Conservation (phyloP, 2,797 vertebrate species). For the Acipenser ruthenus region DNA sequence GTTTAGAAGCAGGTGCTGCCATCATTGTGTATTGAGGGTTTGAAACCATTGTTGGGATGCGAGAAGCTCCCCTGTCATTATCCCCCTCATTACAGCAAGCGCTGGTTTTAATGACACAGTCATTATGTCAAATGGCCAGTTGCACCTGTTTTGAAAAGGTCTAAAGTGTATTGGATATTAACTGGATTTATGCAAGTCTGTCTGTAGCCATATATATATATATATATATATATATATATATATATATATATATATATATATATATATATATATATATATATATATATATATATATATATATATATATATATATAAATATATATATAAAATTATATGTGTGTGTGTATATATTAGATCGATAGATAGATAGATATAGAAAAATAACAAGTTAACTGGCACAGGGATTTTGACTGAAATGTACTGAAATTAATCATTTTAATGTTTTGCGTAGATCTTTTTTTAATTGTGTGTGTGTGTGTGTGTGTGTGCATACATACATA, state of each 20-base stretch:
- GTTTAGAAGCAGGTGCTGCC: slow-evolving; percentile 2
- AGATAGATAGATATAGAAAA: background rate
- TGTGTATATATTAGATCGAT: too few species aligned
- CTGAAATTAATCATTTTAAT: too few species aligned
- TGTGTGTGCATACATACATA: too few species aligned
- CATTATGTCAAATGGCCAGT: slow-evolving; percentile 20
- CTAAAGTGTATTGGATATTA: background rate
- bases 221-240: slow-evolving; percentile 2
- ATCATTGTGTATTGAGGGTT: background rate
- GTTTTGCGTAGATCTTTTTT: too few species aligned
- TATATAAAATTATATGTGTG: too few species aligned
- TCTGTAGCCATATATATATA: background rate
- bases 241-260: slow-evolving; percentile 2
- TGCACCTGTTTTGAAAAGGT: slow-evolving; percentile 16
- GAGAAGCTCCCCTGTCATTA: slow-evolving; percentile 13
- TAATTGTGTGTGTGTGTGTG: too few species aligned
- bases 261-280: slow-evolving; percentile 2
- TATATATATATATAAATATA: too few species aligned
- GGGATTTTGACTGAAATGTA: too few species aligned
- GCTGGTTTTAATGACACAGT: slow-evolving; percentile 15
- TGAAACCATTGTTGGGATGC: slow-evolving; percentile 1
- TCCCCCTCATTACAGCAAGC: slow-evolving; percentile 12
- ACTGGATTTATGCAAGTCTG: background rate
- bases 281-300: slow-evolving; percentile 1
- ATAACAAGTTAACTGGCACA: too few species aligned